Evolutionary conservation across 2,797 vertebrate species (phyloP).

Genomic region (Chelon labrosus): DNA sequence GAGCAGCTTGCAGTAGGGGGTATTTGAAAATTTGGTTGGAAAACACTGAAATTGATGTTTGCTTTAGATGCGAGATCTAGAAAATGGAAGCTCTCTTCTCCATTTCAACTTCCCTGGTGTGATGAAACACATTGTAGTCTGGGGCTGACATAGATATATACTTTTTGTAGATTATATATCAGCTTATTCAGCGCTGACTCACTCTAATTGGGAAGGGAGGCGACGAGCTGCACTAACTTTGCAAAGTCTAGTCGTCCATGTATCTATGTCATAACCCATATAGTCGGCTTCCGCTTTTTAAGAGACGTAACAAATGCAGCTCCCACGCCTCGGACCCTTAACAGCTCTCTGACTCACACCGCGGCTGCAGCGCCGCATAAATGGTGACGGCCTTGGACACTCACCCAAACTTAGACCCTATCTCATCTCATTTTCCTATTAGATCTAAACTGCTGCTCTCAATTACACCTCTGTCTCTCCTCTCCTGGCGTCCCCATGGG

Average conservation of each 20-base stretch:
- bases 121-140: slow-evolving; percentile 21
- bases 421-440: slow-evolving; percentile 84
- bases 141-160: slow-evolving; percentile 27
- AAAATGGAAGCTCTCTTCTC: slow-evolving; percentile 40
- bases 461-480: slow-evolving; percentile 72
- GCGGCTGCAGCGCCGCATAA: slow-evolving; percentile 53
- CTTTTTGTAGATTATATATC: slow-evolving; percentile 3
- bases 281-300: slow-evolving; percentile 36
- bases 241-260: slow-evolving; percentile 11
- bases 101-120: slow-evolving; percentile 40
- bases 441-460: slow-evolving; percentile 81
- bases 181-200: slow-evolving; percentile 27
- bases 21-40: slow-evolving; percentile 30
- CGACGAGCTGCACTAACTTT: slow-evolving; percentile 40
- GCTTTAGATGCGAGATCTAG: slow-evolving; percentile 23
- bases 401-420: slow-evolving; percentile 69
- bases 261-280: slow-evolving; percentile 21
- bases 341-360: slow-evolving; percentile 30
- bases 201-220: slow-evolving; percentile 48
- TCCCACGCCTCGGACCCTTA: background rate
- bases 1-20: background rate
- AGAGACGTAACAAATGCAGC: slow-evolving; percentile 30
- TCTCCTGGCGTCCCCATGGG: slow-evolving; percentile 64
- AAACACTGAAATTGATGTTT: slow-evolving; percentile 39
- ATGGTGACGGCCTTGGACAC: slow-evolving; percentile 66